Evolutionary conservation across 1,140 invertebrate genomes (phyloP).

Genomic region (Calliopsis andreniformis): DNA sequence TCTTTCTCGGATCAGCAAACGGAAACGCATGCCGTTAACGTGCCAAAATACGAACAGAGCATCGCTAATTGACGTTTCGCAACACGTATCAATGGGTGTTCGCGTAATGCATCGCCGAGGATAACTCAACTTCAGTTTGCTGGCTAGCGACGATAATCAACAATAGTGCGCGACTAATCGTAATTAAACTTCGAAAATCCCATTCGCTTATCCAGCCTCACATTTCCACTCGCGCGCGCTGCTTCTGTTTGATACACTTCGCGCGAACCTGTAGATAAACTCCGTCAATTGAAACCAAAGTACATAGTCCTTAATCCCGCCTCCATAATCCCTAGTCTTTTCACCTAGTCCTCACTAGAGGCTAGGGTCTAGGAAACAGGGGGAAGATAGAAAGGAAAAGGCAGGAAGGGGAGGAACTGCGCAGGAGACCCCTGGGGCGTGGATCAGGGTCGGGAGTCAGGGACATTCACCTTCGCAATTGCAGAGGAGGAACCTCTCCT

Average conservation of each 20-base stretch:
- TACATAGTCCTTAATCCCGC: too few species aligned
- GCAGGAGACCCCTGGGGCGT: too few species aligned
- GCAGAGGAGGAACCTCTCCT: too few species aligned
- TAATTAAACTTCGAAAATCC: slow-evolving; percentile 50
- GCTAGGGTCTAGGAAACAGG: too few species aligned
- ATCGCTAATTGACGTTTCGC: slow-evolving; percentile 28
- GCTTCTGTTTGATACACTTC: slow-evolving; percentile 31
- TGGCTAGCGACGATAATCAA: slow-evolving; percentile 51
- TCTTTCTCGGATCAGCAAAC: background rate
- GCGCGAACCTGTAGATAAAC: background rate
- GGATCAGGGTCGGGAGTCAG: too few species aligned
- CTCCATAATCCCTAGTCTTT: too few species aligned
- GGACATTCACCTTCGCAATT: too few species aligned
- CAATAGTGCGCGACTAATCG: slow-evolving; percentile 37
- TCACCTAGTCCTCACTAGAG: too few species aligned
- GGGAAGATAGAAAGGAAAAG: too few species aligned
- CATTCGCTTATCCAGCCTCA: slow-evolving; percentile 19
- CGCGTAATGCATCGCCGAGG: slow-evolving; percentile 6
- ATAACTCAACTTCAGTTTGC: slow-evolving; percentile 40
- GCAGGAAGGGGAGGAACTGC: too few species aligned
- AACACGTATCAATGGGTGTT: slow-evolving; percentile 39
- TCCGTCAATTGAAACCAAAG: slow-evolving; percentile 10
- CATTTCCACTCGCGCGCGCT: slow-evolving; percentile 23
- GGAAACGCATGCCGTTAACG: slow-evolving; percentile 6
- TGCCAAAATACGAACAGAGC: slow-evolving; percentile 9